Conservation (phyloP, 1,140 invertebrate species). For the Drosophila bocqueti region DNA sequence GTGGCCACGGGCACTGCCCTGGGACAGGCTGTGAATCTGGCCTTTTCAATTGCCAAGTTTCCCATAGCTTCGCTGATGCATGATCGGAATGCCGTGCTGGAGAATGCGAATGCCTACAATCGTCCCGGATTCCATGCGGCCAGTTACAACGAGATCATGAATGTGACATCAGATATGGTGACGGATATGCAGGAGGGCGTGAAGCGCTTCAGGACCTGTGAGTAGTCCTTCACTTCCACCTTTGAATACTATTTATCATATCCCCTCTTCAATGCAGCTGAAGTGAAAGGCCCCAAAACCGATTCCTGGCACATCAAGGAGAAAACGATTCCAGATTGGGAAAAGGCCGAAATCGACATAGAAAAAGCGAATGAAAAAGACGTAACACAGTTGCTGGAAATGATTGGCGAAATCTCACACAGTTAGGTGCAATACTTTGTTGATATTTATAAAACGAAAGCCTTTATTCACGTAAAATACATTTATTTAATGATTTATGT, state of each 20-base stretch:
- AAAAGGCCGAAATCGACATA: constrained; percentile 82
- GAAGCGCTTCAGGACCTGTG: constrained; percentile 88
- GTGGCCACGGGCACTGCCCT: constrained; percentile 92
- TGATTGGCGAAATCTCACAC: not conserved
- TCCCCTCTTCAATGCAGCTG: constrained; percentile 81
- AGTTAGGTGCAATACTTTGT: constrained; percentile 17
- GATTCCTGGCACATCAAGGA: constrained; percentile 88
- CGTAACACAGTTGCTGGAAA: not conserved
- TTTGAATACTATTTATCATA: not conserved
- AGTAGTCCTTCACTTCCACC: not conserved
- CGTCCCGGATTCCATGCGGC: constrained; percentile 87
- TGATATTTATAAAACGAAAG: constrained; percentile 54
- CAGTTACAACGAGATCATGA: constrained; percentile 89
- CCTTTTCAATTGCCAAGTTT: constrained; percentile 91
- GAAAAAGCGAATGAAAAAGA: constrained; percentile 43
- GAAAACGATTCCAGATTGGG: constrained; percentile 87
- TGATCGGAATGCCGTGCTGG: constrained; percentile 88
- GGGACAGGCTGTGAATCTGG: constrained; percentile 92
- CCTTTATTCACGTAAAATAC: constrained; percentile 77
- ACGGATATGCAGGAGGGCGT: constrained; percentile 90
- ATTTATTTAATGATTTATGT: constrained; percentile 70
- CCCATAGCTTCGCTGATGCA: constrained; percentile 91
- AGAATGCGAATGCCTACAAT: constrained; percentile 88
- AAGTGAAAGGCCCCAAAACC: constrained; percentile 91
- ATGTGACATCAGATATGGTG: constrained; percentile 87